A percentile compares a stretch with the other conserved stretches of the same genome.
Evolutionary conservation across 2,797 vertebrate genomes (phyloP).

Genomic region (Neostethus bicornis): DNA sequence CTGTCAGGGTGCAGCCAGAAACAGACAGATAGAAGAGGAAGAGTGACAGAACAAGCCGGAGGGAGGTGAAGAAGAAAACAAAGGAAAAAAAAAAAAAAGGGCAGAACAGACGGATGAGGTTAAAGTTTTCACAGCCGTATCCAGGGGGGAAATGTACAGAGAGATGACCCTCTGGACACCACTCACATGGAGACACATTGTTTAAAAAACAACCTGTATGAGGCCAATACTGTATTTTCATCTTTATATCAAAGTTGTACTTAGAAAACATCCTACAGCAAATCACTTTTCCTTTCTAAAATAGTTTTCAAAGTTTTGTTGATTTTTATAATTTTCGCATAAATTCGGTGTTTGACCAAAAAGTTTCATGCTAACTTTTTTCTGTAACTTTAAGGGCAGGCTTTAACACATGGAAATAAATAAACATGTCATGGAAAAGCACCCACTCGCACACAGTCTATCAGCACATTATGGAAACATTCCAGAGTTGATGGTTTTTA

Average conservation of each 20-base stretch:
- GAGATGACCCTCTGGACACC: constrained; percentile 80
- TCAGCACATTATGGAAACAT: constrained; percentile 34
- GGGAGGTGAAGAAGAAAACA: constrained; percentile 36
- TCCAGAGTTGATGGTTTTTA: constrained; percentile 26
- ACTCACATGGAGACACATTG: constrained; percentile 68
- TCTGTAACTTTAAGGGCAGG: constrained; percentile 32
- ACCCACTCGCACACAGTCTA: constrained; percentile 13
- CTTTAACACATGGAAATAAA: constrained; percentile 13
- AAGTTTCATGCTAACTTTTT: constrained; percentile 1
- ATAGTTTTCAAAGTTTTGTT: neutral
- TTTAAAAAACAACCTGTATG: constrained; percentile 34
- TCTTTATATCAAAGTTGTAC: neutral
- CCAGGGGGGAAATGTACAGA: constrained; percentile 69
- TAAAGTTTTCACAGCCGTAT: constrained; percentile 84
- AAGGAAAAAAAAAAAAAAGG: constrained; percentile 69
- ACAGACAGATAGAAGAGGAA: constrained; percentile 47
- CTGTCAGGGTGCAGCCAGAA: constrained; percentile 86
- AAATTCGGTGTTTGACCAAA: neutral
- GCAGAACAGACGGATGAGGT: constrained; percentile 93
- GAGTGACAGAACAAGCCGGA: constrained; percentile 45
- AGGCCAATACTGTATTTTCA: neutral
- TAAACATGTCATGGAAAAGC: constrained; percentile 15
- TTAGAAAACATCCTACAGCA: neutral
- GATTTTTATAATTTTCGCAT: neutral
- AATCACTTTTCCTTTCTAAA: too few relatives aligned